A percentile compares a stretch with the other conserved stretches of the same genome.
Evolutionary conservation across 2,888 invertebrate genomes (phyloP).

Genomic region (Baccha elongata): DNA sequence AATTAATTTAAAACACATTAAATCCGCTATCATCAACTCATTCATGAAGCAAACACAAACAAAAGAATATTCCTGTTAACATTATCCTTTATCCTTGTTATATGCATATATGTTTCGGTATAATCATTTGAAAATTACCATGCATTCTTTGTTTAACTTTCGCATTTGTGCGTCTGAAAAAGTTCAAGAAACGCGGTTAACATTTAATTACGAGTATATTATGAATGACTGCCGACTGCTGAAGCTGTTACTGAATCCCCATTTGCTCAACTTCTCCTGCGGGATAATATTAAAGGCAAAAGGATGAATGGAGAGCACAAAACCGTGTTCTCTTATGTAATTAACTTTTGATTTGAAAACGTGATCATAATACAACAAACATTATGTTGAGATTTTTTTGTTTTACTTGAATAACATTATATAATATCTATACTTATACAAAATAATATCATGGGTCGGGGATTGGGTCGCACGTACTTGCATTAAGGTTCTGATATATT

Average conservation of each 20-base stretch:
- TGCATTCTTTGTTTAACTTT: neutral
- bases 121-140: slow-evolving; percentile 14
- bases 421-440: too few species aligned
- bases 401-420: too few species aligned
- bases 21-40: neutral
- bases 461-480: too few species aligned
- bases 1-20: neutral
- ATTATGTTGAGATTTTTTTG: neutral
- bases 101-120: neutral
- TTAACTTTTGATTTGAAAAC: slow-evolving; percentile 21
- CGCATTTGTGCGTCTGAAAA: neutral
- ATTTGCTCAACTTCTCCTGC: neutral
- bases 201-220: slow-evolving; percentile 30
- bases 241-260: neutral
- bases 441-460: too few species aligned
- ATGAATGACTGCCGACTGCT: slow-evolving; percentile 2
- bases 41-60: neutral
- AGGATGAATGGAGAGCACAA: neutral
- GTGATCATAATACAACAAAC: neutral
- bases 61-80: neutral
- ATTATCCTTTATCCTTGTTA: too few species aligned
- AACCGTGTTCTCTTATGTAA: neutral
- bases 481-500: too few species aligned
- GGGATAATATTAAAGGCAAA: neutral
- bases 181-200: slow-evolving; percentile 15